Conservation (phyloP, 2,888 invertebrate species). For the Branchellion lobata region DNA sequence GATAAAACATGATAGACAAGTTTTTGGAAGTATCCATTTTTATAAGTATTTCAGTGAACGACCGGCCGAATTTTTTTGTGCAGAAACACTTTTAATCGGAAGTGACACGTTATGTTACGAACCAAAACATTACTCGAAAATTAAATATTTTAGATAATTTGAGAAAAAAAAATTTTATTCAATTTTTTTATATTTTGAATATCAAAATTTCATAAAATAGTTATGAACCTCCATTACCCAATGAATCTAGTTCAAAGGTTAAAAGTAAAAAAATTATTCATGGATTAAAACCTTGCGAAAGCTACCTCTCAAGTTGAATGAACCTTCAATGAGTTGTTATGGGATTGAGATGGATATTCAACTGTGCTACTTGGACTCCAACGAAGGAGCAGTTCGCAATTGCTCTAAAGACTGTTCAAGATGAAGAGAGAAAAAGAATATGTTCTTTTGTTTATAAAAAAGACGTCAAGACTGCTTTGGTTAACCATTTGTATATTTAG, state of each 20-base stretch:
- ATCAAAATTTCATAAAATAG: neutral
- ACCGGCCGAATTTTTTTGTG: too few species aligned
- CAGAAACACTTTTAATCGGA: constrained; percentile 2
- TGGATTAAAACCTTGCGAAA: too few species aligned
- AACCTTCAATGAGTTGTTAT: neutral
- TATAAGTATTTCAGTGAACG: too few species aligned
- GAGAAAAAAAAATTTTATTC: neutral
- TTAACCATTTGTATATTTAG: neutral
- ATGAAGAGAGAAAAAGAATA: constrained; percentile 33
- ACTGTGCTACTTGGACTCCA: constrained; percentile 14
- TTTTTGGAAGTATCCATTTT: neutral
- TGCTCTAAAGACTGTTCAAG: constrained; percentile 21
- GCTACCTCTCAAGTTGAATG: too few species aligned
- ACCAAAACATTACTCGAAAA: too few species aligned
- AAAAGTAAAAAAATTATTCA: too few species aligned
- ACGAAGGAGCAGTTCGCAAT: constrained; percentile 18
- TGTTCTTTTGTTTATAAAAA: constrained; percentile 21
- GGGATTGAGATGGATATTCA: constrained; percentile 27
- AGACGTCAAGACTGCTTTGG: constrained; percentile 30
- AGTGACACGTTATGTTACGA: constrained; percentile 37
- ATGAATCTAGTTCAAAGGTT: too few species aligned
- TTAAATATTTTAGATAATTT: too few species aligned
- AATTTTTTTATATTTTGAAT: neutral
- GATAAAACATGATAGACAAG: neutral
- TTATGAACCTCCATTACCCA: too few species aligned